Base-by-base conservation (phyloP, 2,888 invertebrate genomes). In the Timandra comae region DNA sequence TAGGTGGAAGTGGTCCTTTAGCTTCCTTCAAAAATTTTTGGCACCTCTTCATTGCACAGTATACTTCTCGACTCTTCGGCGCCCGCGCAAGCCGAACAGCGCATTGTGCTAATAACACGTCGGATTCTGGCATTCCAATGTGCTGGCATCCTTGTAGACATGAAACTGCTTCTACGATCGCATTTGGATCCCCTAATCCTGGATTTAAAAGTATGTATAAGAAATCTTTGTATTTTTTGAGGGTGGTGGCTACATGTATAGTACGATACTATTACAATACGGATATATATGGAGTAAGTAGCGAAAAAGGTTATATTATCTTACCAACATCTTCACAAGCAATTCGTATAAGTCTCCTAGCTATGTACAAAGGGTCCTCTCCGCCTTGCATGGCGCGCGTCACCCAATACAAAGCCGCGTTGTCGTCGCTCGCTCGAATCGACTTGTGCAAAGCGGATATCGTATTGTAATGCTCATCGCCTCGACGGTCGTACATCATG, bases 401-500 rank as follows among this genome's bases (percentile, higher is more conserved):
- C 2, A 93, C 85, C 94, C 94, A 95, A 63, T 95, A 95, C 22
- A 95, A 70, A 7, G 95, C 90, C 2, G 94, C 95, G 70, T 92
- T 93, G 41, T 90, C 91, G 65, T 94, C 92, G 9, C 93, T 90
- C 0, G 94, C 94, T 47, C 95, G 86, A 30, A 95, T 91, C 0
- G 94, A 92, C 71, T 95, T 95, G 57, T 94, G 94, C 47, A 95
- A 77, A 0, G 95, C 95, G 1, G 94, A 95, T 51, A 93, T 91
- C 22, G 90, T 89, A 64, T 94, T 93, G 69, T 94, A 95, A 71
- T 95, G 94, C 59, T 94, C 93, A 29, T 95, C 94, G 5, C 95
- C 94, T 65, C 89, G 88, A 33, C 88, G 87, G 63, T 95, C 94
- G 66, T 94, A 95, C 21, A 93, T 61, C 65, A 93, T 86, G 62